Evolutionary conservation across 2,888 invertebrate species (phyloP), one percentile per base, ranked within the genome.

Genomic region (Bombylius major): DNA sequence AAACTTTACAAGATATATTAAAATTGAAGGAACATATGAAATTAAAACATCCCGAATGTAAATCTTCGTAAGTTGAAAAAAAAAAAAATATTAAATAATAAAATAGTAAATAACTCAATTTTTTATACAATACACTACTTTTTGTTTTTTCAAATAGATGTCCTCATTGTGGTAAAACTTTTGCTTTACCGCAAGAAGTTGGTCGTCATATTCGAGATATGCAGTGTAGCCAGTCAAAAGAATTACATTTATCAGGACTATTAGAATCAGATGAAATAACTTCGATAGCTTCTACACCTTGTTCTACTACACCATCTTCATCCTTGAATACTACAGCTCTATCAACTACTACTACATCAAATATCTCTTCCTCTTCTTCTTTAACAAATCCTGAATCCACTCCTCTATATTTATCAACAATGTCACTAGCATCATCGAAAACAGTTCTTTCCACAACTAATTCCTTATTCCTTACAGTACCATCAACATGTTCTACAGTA

Each of bases 161-260:
- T 66, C 79, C 83, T 0, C 79, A 80, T 62, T 90, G 90, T 64
- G 88, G 86, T 0, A 74, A 78, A 67, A 73, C 76, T 12, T 89
- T 89, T 66, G 78, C 81, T 1, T 75, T 87, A 0, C 77, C 85
- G 2, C 89, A 89, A 76, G 87, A 88, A 66, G 79, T 89, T 12
- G 81, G 85, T 0, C 79, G 80, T 12, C 90, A 90, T 66, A 77
- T 84, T n/a, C 76, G 82, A 56, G 75, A 76, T 58, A 82, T 81
- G 59, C 75, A 77, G 5, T 87, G 81, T 67, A 76, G 58, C 55
- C 56, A 65, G 23, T 70, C 54, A 61, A 67, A 39, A 36, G 47
- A 46, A 49, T 31, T 13, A 5, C 31, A 31, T 11, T 23, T n/a
- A 8, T 4, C 33, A 51, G 53, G 34, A 51, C 47, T 23, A 31